Conservation (phyloP, 1,140 invertebrate genomes). For the Drosophila fuyamai region DNA sequence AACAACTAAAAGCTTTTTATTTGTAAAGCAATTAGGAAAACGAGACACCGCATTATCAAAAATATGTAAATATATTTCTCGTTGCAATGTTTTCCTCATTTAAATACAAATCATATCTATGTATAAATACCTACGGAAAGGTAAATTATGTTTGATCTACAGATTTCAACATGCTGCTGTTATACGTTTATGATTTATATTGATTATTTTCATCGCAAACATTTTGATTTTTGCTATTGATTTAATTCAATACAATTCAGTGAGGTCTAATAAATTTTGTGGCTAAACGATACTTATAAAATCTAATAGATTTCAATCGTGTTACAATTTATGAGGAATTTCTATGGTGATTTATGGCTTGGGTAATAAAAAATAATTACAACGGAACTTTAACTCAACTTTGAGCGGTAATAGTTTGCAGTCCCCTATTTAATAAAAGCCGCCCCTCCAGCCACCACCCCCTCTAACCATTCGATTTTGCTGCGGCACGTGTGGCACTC, state of each 20-base stretch:
- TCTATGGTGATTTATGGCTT: not conserved
- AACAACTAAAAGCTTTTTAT: not conserved
- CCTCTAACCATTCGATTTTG: slow-evolving; percentile 7
- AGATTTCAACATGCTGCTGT: too few relatives aligned
- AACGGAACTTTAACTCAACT: slow-evolving; percentile 34
- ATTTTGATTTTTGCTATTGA: too few relatives aligned
- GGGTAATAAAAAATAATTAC: slow-evolving; percentile 34
- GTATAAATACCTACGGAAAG: too few relatives aligned
- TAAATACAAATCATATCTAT: too few relatives aligned
- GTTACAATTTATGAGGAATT: not conserved
- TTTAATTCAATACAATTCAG: not conserved
- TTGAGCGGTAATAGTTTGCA: slow-evolving; percentile 21
- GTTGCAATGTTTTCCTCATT: not conserved
- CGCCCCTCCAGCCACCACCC: not conserved
- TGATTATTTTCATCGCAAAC: too few relatives aligned
- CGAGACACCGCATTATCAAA: too few relatives aligned
- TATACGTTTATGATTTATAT: too few relatives aligned
- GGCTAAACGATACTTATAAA: not conserved
- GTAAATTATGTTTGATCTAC: too few relatives aligned
- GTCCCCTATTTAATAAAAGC: slow-evolving; percentile 11
- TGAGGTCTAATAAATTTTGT: not conserved
- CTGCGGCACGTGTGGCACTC: slow-evolving; percentile 61
- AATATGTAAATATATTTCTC: not conserved
- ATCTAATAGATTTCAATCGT: not conserved
- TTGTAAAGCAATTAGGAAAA: not conserved